A percentile compares a stretch with the other conserved stretches of the same genome.
phyloP scores from a whole-genome alignment of 2,113 vertebrate genomes.

The Panthera leo region DNA sequence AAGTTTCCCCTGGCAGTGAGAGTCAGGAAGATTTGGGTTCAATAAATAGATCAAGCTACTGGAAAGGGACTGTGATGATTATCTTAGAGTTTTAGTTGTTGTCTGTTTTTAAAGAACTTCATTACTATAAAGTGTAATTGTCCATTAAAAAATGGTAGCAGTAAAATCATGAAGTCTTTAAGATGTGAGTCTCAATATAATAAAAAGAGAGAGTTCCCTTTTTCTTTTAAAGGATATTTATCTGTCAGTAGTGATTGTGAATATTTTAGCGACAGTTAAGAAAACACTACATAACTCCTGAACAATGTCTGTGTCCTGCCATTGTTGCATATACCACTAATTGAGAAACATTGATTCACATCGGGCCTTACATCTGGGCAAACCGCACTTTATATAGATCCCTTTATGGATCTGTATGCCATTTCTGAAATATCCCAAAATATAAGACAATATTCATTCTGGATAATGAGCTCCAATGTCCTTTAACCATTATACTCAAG shows the following conservation, averaged over 20 bases:
- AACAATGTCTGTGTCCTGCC: not conserved
- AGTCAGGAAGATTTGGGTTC: not conserved
- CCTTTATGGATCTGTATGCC: not conserved
- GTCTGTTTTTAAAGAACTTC: constrained; percentile 23
- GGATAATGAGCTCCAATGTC: not conserved
- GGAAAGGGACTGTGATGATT: not conserved
- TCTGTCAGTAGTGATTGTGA: not conserved
- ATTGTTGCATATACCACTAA: not conserved
- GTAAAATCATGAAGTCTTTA: constrained; percentile 34
- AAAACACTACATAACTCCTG: not conserved
- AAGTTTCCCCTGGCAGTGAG: not conserved
- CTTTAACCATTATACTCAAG: not conserved
- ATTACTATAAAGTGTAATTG: not conserved
- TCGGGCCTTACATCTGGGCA: not conserved
- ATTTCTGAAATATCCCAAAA: constrained; percentile 25
- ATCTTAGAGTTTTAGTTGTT: not conserved
- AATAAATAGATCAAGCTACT: not conserved
- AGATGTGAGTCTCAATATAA: not conserved
- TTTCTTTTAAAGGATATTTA: constrained; percentile 5
- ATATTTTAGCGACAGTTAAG: not conserved
- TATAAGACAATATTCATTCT: not conserved
- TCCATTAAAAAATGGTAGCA: not conserved
- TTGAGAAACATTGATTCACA: not conserved
- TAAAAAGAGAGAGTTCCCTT: not conserved
- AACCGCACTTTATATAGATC: not conserved